These are phyloP conservation scores for Yasuhikotakia modesta DNA, from an alignment of 2,797 vertebrate genomes.

Conservation along the genomic window DNA sequence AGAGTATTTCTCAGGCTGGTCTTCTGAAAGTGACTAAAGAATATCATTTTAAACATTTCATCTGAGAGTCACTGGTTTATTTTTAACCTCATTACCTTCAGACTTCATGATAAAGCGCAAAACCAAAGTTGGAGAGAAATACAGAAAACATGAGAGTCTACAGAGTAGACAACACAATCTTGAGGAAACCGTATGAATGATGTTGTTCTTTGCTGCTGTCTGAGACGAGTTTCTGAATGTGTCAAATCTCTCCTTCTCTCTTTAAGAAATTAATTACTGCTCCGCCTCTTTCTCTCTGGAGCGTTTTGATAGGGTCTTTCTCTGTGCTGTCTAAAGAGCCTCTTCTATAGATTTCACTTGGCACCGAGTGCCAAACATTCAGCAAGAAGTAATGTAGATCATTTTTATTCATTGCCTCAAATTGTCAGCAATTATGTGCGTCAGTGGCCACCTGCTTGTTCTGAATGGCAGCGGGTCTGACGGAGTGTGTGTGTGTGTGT, in stretches of 20 bases:
- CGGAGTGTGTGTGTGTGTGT: too few relatives aligned
- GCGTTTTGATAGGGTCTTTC: conserved; percentile 97
- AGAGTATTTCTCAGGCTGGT: too few relatives aligned
- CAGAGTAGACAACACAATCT: conserved; percentile 31
- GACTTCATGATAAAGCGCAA: conserved; percentile 11
- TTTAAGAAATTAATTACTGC: conserved; percentile 74
- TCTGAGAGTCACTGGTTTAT: too few relatives aligned
- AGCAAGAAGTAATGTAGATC: conserved; percentile 99
- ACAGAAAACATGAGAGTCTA: conserved; percentile 44
- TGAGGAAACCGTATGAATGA: conserved; percentile 60
- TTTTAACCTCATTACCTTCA: not conserved
- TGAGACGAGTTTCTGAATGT: conserved; percentile 69
- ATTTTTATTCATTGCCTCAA: conserved; percentile 99
- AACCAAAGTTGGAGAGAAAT: conserved; percentile 35
- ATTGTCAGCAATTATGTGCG: conserved; percentile 99
- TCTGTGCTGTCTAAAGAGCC: conserved; percentile 97
- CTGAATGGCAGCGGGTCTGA: conserved; percentile 98
- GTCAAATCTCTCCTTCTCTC: conserved; percentile 68
- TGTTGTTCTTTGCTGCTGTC: conserved; percentile 60
- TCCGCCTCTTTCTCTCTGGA: conserved; percentile 79
- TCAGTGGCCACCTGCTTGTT: conserved; percentile 99
- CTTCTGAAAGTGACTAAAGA: too few relatives aligned
- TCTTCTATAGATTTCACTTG: conserved; percentile 99
- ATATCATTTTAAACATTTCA: not conserved
- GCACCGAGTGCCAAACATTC: conserved; percentile 98